Base-by-base conservation (phyloP, 1,140 invertebrate species). In the Drosophila neocordata region DNA sequence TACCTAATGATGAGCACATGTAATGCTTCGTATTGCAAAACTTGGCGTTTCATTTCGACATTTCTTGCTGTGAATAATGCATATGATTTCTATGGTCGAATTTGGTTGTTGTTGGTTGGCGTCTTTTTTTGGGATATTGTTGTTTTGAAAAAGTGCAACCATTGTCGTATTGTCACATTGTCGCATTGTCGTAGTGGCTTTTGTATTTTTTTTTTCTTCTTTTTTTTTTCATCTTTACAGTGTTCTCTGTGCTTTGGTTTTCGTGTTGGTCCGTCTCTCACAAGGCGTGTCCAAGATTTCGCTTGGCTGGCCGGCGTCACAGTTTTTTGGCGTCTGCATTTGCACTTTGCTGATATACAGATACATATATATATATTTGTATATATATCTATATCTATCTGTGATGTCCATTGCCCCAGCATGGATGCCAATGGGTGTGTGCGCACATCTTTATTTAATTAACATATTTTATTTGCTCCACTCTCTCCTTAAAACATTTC, bases 1-100 rank as follows among this genome's bases (percentile, higher is more conserved):
- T 61, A 61, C 75, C 66, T 88, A 87, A 87, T 87, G 82, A 87
- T 87, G 83, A 88, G 79, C 83, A 88, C 79, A 87, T 89, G 79
- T 89, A 87, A 82, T 83, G 83, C 71, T 68, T 87, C 73, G 61
- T 79, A 83, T 83, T 87, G 83, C 79, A 87, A 84, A 89, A 89
- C 83, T 88, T 88, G 82, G 83, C 83, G 82, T 79, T 78, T 87
- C 66, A 82, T 88, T 82, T 85, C 83, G 75, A 79, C 82, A 87
- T 88, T 87, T 88, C 79, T 82, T 64, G 75, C 70, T 65, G 79
- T 88, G 83, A 88, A 87, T 82, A 82, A 88, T 88, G 82, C 82
- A 82, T 72, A 66, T 66, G 66, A 70, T 77, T 78, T 80, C 69
- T 77, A 48, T 81, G 64, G 62, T 78, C 69, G 74, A 66, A 77